phyloP scores from a whole-genome alignment of 1,140 invertebrate species.

The Harpegnathos saltator region DNA sequence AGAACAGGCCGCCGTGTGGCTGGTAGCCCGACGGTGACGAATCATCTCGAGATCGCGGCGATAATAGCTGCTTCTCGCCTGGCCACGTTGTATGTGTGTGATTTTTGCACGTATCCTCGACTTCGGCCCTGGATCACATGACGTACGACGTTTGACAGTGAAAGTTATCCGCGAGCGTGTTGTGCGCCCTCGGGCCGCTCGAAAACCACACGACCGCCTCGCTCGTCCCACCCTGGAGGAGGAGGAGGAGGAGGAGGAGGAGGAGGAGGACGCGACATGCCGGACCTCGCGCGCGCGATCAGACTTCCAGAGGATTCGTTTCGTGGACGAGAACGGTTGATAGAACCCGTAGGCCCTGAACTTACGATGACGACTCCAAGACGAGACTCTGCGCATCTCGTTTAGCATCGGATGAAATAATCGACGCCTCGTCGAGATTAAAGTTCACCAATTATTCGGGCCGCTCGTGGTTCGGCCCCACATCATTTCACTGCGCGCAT shows the following conservation, averaged over 20 bases:
- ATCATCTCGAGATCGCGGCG: conserved; percentile 35
- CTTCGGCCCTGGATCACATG: conserved; percentile 70
- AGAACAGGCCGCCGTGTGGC: background rate
- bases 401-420: too few species aligned
- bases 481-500: too few species aligned
- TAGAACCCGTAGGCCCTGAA: conserved; percentile 4
- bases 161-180: conserved; percentile 69
- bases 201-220: conserved; percentile 31
- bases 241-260: conserved; percentile 8
- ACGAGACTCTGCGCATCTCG: too few species aligned
- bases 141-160: conserved; percentile 76
- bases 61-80: conserved; percentile 41
- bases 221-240: conserved; percentile 21
- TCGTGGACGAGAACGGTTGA: conserved; percentile 10
- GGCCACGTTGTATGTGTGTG: background rate
- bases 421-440: too few species aligned
- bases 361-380: too few species aligned
- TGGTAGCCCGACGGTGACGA: background rate
- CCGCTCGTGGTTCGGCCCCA: too few species aligned
- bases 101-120: background rate
- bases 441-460: too few species aligned
- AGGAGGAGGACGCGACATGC: conserved; percentile 30
- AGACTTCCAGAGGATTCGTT: conserved; percentile 17
- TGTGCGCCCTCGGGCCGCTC: conserved; percentile 37
- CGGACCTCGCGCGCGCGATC: background rate